Conservation (phyloP, 2,797 vertebrate genomes). For the Syndactyla subalaris region DNA sequence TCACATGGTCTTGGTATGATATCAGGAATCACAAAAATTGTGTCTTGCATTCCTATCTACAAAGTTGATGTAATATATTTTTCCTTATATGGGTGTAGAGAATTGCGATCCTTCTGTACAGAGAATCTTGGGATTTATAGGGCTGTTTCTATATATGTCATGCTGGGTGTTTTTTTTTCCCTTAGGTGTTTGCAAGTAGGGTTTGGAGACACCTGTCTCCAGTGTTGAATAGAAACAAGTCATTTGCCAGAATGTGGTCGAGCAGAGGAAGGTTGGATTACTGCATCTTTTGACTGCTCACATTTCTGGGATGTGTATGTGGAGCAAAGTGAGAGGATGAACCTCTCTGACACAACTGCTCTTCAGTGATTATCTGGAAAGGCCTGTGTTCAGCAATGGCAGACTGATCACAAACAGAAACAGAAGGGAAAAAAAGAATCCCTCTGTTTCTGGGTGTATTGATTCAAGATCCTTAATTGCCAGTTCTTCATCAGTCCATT, state of each 20-base stretch:
- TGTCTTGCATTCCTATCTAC: neutral
- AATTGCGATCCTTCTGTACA: neutral
- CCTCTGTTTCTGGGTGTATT: neutral
- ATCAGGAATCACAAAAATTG: neutral
- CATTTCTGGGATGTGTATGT: neutral
- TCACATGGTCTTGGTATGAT: neutral
- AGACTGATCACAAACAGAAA: neutral
- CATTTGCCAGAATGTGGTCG: neutral
- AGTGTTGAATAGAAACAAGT: neutral
- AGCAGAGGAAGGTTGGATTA: neutral
- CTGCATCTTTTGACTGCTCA: neutral
- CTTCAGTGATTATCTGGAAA: neutral
- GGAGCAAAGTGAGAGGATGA: neutral
- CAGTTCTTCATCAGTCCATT: neutral
- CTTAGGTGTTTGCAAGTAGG: neutral
- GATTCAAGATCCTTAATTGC: neutral
- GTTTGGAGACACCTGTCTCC: neutral
- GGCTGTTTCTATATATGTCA: neutral
- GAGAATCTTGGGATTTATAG: neutral
- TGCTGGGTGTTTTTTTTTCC: neutral
- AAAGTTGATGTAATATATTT: neutral
- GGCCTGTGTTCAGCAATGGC: neutral
- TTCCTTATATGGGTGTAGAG: neutral
- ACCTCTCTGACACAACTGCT: neutral
- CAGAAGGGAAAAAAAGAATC: fast-evolving